Evolutionary conservation across 2,113 vertebrate species (phyloP).

Genomic region (Brachypteracias leptosomus): DNA sequence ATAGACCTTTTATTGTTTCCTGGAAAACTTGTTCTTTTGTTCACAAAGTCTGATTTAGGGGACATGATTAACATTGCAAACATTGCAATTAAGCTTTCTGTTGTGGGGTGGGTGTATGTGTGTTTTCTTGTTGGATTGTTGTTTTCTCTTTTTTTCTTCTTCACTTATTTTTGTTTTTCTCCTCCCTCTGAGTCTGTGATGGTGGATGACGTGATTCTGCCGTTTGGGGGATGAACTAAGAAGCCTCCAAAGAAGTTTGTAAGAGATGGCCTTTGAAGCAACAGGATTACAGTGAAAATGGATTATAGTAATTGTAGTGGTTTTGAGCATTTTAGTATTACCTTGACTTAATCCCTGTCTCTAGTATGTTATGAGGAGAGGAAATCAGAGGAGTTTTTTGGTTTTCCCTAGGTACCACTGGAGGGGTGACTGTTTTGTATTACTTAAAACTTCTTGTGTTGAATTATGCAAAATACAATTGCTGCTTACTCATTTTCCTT

Average conservation of each 20-base stretch:
- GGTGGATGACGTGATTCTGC: neutral
- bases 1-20: neutral
- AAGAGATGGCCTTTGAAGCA: neutral
- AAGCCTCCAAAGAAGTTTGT: neutral
- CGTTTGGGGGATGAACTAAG: neutral
- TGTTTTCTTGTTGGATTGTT: neutral
- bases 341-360: neutral
- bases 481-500: neutral
- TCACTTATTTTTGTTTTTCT: too few species aligned
- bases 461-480: neutral
- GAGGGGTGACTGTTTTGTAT: neutral
- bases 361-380: neutral
- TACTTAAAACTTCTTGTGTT: neutral
- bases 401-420: neutral
- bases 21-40: neutral
- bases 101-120: neutral
- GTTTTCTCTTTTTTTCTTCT: too few species aligned
- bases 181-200: too few species aligned
- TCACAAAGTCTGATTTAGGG: neutral
- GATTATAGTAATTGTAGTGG: neutral
- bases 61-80: neutral
- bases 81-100: neutral
- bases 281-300: neutral
- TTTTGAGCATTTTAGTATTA: neutral
- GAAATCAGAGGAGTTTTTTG: neutral